phyloP scores from a whole-genome alignment of 2,797 vertebrate species.

The Acrossocheilus fasciatus region DNA sequence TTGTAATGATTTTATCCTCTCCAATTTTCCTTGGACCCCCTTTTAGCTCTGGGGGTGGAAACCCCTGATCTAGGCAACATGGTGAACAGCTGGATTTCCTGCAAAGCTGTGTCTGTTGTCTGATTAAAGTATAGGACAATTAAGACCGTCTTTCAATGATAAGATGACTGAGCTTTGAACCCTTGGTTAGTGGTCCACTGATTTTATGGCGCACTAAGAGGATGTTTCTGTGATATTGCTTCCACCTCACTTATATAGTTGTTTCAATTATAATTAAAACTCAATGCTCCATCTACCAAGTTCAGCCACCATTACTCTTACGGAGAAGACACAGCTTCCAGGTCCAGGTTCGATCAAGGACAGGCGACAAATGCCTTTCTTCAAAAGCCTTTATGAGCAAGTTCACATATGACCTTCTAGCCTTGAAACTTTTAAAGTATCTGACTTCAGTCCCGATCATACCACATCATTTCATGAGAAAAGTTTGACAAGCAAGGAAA shows the following conservation, averaged over 20 bases:
- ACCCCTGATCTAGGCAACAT: not conserved
- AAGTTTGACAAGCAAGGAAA: not conserved
- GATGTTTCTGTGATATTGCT: not conserved
- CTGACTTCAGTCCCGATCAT: not conserved
- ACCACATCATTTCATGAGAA: not conserved
- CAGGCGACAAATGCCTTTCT: not conserved
- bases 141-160: slow-evolving; percentile 8
- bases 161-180: slow-evolving; percentile 27
- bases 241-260: slow-evolving; percentile 9
- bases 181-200: not conserved
- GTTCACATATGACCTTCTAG: not conserved
- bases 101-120: slow-evolving; percentile 11
- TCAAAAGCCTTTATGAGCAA: not conserved
- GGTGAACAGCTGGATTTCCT: not conserved
- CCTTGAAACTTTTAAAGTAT: not conserved
- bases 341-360: slow-evolving; percentile 5
- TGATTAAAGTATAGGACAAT: slow-evolving; percentile 16
- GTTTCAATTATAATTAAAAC: slow-evolving; percentile 12
- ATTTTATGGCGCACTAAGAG: slow-evolving; percentile 3
- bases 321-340: not conserved
- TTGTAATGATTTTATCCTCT: not conserved
- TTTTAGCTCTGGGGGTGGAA: not conserved
- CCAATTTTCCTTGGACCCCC: not conserved
- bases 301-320: not conserved
- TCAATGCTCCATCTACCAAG: not conserved